phyloP scores from a whole-genome alignment of 2,113 vertebrate species.

The Peromyscus californicus region DNA sequence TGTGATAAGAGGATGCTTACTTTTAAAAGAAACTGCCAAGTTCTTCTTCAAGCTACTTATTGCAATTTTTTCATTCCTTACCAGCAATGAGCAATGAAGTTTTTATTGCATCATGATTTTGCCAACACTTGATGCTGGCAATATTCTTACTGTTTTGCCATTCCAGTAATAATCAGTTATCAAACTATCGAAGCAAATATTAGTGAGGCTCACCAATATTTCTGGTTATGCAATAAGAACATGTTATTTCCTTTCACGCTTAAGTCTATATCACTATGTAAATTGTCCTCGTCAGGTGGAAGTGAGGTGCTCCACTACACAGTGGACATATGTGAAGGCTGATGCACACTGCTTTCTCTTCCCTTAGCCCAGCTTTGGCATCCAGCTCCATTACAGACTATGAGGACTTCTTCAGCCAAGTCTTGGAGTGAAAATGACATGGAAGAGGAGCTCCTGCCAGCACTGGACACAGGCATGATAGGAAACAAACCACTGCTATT shows the following conservation, averaged over 20 bases:
- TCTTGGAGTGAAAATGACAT: constrained; percentile 38
- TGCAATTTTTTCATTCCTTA: background rate
- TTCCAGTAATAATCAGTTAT: background rate
- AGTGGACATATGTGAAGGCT: background rate
- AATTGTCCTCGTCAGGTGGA: background rate
- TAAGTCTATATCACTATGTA: background rate
- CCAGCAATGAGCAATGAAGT: background rate
- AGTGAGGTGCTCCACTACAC: background rate
- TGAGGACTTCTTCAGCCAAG: constrained; percentile 32
- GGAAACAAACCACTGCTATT: constrained; percentile 57
- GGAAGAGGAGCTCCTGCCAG: constrained; percentile 13
- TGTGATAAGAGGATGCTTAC: background rate
- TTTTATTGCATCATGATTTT: background rate
- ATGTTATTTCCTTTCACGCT: background rate
- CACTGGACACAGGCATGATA: background rate
- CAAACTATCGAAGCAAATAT: background rate
- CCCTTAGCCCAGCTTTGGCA: background rate
- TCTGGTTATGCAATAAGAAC: background rate
- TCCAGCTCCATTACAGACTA: constrained; percentile 50
- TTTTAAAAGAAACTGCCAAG: background rate
- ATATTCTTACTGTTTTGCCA: background rate
- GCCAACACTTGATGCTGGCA: background rate
- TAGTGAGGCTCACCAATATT: background rate
- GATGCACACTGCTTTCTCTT: background rate
- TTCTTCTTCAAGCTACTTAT: background rate